Evolutionary conservation across 2,113 vertebrate species (phyloP).

Genomic region (Ophthalmotilapia sp.): DNA sequence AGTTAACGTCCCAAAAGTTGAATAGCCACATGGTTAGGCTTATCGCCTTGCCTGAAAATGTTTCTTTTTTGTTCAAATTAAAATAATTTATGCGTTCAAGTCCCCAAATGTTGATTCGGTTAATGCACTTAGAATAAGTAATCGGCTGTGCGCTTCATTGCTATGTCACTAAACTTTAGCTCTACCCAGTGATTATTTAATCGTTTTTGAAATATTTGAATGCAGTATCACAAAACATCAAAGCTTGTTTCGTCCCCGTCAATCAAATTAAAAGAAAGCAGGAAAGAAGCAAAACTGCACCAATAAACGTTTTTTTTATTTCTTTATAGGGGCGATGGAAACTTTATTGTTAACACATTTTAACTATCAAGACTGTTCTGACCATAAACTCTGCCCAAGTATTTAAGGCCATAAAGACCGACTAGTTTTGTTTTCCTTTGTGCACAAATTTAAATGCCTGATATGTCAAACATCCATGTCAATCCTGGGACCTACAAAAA

Average conservation of each 20-base stretch:
- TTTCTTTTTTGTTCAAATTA: background rate
- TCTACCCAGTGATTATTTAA: background rate
- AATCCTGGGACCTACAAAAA: background rate
- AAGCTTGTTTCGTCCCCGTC: background rate
- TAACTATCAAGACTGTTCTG: background rate
- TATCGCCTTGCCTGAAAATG: background rate
- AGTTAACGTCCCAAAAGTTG: background rate
- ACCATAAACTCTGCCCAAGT: background rate
- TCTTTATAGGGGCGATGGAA: background rate
- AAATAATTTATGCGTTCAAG: background rate
- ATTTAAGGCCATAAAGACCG: background rate
- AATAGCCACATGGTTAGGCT: background rate
- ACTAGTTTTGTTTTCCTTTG: background rate
- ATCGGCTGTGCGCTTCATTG: background rate
- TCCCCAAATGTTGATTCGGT: background rate
- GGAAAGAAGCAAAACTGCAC: background rate
- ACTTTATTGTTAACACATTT: background rate
- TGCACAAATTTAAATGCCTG: background rate
- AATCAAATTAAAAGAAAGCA: background rate
- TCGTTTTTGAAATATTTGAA: background rate
- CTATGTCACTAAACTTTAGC: background rate
- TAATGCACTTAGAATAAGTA: background rate
- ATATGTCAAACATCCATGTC: background rate
- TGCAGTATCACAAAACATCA: background rate
- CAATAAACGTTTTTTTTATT: background rate